Conservation (phyloP, 2,888 invertebrate genomes). For the Watsonalla cultraria region DNA sequence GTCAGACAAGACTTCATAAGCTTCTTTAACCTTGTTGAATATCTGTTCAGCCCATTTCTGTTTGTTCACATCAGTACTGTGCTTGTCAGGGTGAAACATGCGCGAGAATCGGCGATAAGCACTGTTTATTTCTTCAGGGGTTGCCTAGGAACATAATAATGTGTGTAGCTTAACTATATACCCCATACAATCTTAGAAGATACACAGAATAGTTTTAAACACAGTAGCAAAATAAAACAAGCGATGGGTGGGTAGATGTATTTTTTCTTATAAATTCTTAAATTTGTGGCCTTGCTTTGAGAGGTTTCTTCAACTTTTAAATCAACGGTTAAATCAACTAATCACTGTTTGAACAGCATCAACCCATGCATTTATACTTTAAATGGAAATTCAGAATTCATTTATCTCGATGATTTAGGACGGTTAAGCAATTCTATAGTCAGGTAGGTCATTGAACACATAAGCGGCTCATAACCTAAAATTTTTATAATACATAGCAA, state of each 20-base stretch:
- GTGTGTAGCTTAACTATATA: not conserved
- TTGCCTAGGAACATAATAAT: slow-evolving; percentile 82
- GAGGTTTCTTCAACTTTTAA: no score
- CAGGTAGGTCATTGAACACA: not conserved
- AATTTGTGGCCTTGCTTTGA: no score
- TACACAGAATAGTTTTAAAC: not conserved
- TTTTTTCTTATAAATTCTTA: no score
- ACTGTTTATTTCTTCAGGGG: slow-evolving; percentile 93
- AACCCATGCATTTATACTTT: no score
- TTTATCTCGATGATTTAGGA: not conserved
- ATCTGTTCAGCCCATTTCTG: slow-evolving; percentile 94
- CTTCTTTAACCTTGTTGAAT: slow-evolving; percentile 95
- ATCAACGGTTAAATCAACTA: no score
- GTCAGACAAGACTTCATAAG: slow-evolving; percentile 97
- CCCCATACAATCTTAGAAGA: not conserved
- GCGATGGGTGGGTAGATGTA: no score
- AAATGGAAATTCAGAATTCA: no score
- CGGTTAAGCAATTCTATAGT: not conserved
- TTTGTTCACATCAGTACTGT: slow-evolving; percentile 86
- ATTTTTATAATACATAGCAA: slow-evolving; percentile 7
- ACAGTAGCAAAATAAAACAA: no score
- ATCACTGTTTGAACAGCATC: no score
- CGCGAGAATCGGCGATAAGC: slow-evolving; percentile 95
- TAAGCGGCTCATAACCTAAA: slow-evolving; percentile 33
- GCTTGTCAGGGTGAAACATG: slow-evolving; percentile 98